Percentiles rank a stretch among this genome's conserved stretches.
Conservation (phyloP, 1,140 invertebrate genomes). For the Ctenoplectra terminalis region DNA sequence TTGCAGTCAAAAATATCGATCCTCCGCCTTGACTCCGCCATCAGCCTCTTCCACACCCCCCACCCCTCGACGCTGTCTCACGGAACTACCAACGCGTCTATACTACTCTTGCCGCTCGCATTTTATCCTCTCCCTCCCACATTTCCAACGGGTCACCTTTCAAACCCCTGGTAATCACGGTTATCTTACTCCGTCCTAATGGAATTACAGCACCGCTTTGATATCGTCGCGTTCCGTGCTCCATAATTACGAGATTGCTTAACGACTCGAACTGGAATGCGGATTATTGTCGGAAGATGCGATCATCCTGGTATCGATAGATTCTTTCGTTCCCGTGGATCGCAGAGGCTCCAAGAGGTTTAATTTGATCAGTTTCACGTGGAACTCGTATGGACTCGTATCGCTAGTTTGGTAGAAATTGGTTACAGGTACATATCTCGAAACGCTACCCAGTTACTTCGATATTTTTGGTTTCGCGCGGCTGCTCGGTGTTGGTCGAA, state of each 20-base stretch:
- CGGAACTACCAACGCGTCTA: conserved; percentile 46
- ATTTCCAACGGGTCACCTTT: conserved; percentile 53
- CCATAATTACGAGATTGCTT: conserved; percentile 69
- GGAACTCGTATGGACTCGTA: too few species aligned
- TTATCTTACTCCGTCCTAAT: conserved; percentile 71
- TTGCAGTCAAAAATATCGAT: conserved; percentile 80
- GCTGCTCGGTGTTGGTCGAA: too few species aligned
- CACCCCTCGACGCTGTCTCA: conserved; percentile 13
- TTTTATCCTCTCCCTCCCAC: conserved; percentile 38
- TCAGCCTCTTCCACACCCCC: conserved; percentile 2
- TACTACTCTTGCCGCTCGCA: conserved; percentile 34
- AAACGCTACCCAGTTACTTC: too few species aligned
- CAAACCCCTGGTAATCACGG: conserved; percentile 66
- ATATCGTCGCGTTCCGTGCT: conserved; percentile 56
- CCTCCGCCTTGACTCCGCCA: conserved; percentile 57
- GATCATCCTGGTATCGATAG: background rate
- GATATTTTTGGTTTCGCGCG: too few species aligned
- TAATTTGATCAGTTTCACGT: too few species aligned
- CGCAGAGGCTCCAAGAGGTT: too few species aligned
- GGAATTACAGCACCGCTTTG: conserved; percentile 71
- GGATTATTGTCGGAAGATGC: conserved; percentile 16
- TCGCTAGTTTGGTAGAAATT: too few species aligned
- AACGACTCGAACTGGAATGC: conserved; percentile 34
- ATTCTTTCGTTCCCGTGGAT: background rate
- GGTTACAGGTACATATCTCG: too few species aligned